Conservation (phyloP, 2,113 vertebrate genomes). For the Boleophthalmus pectinirostris region DNA sequence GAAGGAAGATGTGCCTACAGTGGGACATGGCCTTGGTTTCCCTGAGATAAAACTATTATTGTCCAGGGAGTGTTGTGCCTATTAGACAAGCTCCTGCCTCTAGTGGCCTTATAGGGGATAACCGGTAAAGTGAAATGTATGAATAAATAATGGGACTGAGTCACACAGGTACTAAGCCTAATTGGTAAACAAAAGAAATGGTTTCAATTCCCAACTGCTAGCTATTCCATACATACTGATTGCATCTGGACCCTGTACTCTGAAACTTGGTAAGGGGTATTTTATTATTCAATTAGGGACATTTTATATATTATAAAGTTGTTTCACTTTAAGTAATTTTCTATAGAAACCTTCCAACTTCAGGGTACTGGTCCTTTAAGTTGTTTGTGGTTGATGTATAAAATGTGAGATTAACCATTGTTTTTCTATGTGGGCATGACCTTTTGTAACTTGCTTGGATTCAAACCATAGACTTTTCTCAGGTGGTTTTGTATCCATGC, state of each 20-base stretch:
- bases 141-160: background rate
- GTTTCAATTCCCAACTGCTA: background rate
- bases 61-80: conserved; percentile 1
- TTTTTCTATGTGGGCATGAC: conserved; percentile 41
- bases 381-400: background rate
- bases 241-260: background rate
- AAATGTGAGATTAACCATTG: conserved; percentile 15
- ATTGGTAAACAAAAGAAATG: background rate
- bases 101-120: background rate
- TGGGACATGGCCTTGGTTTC: background rate
- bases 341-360: background rate
- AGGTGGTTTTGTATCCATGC: conserved; percentile 40
- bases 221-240: background rate
- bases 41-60: background rate
- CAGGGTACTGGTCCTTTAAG: background rate
- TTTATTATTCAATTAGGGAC: background rate
- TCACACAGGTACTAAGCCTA: background rate
- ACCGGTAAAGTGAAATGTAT: background rate
- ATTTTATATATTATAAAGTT: background rate
- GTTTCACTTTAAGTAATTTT: background rate
- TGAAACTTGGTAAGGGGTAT: background rate
- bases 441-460: conserved; percentile 51
- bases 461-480: conserved; percentile 13
- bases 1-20: conserved; percentile 1
- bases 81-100: background rate